phyloP scores from a whole-genome alignment of 1,140 invertebrate species.

The Drosophila lowei region DNA sequence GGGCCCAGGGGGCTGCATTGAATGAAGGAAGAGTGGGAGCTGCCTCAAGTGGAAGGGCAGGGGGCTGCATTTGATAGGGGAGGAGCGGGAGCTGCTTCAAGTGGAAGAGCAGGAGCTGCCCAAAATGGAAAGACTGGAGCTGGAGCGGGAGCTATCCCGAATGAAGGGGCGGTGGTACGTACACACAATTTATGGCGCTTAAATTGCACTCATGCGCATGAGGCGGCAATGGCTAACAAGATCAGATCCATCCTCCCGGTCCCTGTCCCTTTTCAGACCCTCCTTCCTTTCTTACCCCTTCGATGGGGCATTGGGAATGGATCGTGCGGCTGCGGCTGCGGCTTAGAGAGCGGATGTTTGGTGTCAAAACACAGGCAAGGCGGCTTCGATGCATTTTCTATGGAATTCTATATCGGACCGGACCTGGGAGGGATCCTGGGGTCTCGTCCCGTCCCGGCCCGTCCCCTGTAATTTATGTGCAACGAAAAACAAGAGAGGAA shows the following conservation, averaged over 20 bases:
- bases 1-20: too few relatives aligned
- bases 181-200: conserved; percentile 75
- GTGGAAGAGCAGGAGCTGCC: conserved; percentile 10
- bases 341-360: conserved; percentile 75
- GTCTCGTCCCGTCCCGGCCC: conserved; percentile 1
- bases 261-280: background rate
- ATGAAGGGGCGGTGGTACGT: background rate
- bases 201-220: conserved; percentile 79
- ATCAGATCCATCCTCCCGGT: conserved; percentile 21
- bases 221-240: conserved; percentile 72
- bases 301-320: background rate
- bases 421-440: conserved; percentile 23
- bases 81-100: too few relatives aligned
- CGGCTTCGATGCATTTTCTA: conserved; percentile 55
- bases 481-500: conserved; percentile 65
- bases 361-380: conserved; percentile 67
- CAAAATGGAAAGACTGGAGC: too few relatives aligned
- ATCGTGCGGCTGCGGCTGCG: conserved; percentile 30
- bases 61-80: too few relatives aligned
- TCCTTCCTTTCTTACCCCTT: conserved; percentile 24
- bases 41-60: too few relatives aligned
- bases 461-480: conserved; percentile 74
- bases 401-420: conserved; percentile 58
- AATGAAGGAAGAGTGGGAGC: too few relatives aligned
- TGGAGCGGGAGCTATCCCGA: conserved; percentile 22